Conservation (phyloP, 35 echinoderm and acorn worm species). For the Lytechinus variegatus region DNA sequence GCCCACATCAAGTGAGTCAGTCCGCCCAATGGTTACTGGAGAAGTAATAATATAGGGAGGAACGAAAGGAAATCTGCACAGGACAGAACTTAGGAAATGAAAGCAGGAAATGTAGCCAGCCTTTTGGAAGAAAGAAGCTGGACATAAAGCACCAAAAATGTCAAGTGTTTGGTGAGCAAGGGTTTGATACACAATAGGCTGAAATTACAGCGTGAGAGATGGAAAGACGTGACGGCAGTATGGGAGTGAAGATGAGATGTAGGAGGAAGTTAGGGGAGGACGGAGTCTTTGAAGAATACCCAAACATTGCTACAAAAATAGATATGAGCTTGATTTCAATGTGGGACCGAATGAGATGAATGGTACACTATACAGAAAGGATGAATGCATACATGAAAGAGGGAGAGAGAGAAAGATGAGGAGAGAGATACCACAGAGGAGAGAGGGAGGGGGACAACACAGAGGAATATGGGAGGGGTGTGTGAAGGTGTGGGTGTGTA, state of each 20-base stretch:
- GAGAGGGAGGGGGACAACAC: too few species aligned
- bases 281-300: not conserved
- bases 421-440: too few species aligned
- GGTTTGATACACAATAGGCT: not conserved
- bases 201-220: not conserved
- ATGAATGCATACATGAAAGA: too few species aligned
- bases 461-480: too few species aligned
- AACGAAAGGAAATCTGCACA: not conserved
- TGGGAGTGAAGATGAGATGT: not conserved
- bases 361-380: not conserved
- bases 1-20: not conserved
- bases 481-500: too few species aligned
- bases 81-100: slow-evolving; percentile 1
- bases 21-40: not conserved
- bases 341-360: not conserved
- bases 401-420: too few species aligned
- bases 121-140: slow-evolving; percentile 1
- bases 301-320: not conserved
- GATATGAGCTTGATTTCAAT: not conserved
- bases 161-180: not conserved
- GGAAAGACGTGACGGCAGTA: not conserved
- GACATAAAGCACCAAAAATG: not conserved
- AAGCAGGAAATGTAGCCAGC: slow-evolving; percentile 16
- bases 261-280: not conserved
- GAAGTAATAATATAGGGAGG: not conserved